Evolutionary conservation across 2,888 invertebrate species (phyloP).

Genomic region (Tryphoninae sp.): DNA sequence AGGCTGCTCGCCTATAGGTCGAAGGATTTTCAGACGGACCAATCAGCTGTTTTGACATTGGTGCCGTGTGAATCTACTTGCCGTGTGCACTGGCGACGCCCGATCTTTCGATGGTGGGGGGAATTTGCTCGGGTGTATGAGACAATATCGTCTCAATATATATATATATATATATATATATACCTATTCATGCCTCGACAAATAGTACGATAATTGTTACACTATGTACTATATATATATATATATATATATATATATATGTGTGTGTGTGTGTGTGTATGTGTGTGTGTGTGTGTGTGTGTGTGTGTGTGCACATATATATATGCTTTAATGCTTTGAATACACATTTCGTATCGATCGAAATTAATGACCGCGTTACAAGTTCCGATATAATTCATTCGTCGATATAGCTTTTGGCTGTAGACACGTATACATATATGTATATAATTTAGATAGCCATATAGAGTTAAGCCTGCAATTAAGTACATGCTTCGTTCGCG

Average conservation of each 20-base stretch:
- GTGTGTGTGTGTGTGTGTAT: too few relatives aligned
- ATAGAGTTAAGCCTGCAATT: neutral
- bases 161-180: neutral
- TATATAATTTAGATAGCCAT: neutral
- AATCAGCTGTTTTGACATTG: too few relatives aligned
- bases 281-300: too few relatives aligned
- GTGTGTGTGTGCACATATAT: too few relatives aligned
- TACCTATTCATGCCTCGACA: constrained; percentile 24
- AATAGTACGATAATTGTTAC: constrained; percentile 53
- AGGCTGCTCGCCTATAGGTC: too few relatives aligned
- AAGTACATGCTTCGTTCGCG: neutral
- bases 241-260: too few relatives aligned
- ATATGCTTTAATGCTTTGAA: neutral
- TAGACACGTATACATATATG: neutral
- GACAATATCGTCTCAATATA: too few relatives aligned
- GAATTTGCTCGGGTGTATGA: too few relatives aligned
- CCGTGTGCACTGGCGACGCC: too few relatives aligned
- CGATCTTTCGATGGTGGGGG: too few relatives aligned
- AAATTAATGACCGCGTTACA: constrained; percentile 39
- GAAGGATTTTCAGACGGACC: too few relatives aligned
- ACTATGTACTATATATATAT: neutral
- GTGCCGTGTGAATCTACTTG: too few relatives aligned
- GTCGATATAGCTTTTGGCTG: neutral
- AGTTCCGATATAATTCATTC: constrained; percentile 34
- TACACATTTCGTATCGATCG: constrained; percentile 35